phyloP scores from a whole-genome alignment of 2,888 invertebrate genomes.

The Palloptera scutellata region DNA sequence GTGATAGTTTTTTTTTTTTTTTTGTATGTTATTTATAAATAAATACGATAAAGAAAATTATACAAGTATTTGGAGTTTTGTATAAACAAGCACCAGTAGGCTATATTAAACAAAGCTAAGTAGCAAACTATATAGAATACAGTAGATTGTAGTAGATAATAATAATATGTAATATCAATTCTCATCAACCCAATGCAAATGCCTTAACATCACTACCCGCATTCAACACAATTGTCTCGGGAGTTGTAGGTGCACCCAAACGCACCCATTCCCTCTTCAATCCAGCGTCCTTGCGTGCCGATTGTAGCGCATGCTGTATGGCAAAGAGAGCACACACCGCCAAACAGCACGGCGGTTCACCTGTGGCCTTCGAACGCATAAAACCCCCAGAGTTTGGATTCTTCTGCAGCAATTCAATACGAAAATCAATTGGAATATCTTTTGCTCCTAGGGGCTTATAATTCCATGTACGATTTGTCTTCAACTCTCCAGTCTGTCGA shows the following conservation, averaged over 20 bases:
- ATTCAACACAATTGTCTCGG: constrained; percentile 47
- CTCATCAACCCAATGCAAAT: constrained; percentile 36
- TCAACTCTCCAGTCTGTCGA: constrained; percentile 69
- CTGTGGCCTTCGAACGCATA: constrained; percentile 74
- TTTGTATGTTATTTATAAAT: too few species aligned
- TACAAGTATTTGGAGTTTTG: too few species aligned
- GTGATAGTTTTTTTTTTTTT: too few species aligned
- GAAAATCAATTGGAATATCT: constrained; percentile 78
- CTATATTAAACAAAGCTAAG: too few species aligned
- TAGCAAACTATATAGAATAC: too few species aligned
- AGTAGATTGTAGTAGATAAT: too few species aligned
- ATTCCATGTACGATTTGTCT: constrained; percentile 81
- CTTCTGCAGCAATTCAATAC: constrained; percentile 73
- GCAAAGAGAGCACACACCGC: constrained; percentile 69
- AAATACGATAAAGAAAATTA: too few species aligned
- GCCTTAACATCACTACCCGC: constrained; percentile 41
- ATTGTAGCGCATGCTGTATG: constrained; percentile 72
- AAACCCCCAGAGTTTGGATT: constrained; percentile 72
- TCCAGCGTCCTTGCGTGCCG: constrained; percentile 72
- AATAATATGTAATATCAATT: too few species aligned
- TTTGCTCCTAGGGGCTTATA: constrained; percentile 79
- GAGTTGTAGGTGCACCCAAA: constrained; percentile 53
- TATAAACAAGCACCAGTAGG: too few species aligned
- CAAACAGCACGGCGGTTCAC: constrained; percentile 68
- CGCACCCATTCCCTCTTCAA: constrained; percentile 49